Evolutionary conservation across 2,113 vertebrate genomes (phyloP), one percentile per base, ranked within the genome.

Genomic region (Rutilus rutilus): DNA sequence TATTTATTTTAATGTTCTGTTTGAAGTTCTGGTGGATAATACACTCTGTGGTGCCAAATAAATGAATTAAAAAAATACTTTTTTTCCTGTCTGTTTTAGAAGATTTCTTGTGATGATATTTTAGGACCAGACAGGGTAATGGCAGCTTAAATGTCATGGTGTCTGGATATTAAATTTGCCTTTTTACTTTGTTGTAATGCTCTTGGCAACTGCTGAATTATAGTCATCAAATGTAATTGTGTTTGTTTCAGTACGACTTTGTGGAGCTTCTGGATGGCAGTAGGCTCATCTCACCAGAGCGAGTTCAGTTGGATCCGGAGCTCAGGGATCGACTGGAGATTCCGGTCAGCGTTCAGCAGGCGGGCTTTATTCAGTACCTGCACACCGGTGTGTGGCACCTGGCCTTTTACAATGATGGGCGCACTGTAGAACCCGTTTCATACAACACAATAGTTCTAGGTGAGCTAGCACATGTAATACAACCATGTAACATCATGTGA

Each of bases 371-470:
- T 92, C 98, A 99, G 94, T 98, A 97, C 93, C 93, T 99, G 91
- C 97, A 99, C 87, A 95, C 95, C 0, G 98, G 98, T 14, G 97
- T 99, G 92, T 99, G 98, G 98, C 98, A 99, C 89, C 93, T 99
- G 92, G 98, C 97, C 27, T 99, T 99, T 92, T 99, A 99, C 87
- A 99, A 99, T 0, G 98, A 99, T 15, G 98, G 98, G 36, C 97
- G 96, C 65, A 97, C 93, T n/a, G 50, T 94, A 4, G 98, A 99
- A 90, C 93, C 95, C 0, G 97, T 99, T 92, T 98, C 97, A 85
- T 99, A 97, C 86, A 98, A 98, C 93, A 97, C 98, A 89, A 97
- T 99, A 82, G 92, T 97, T 84, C 97, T 98, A 93, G 97, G 98
- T 99, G 94, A 91, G 97, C 30, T 73, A 42, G 21, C 19, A 39